Evolutionary conservation across 2,113 vertebrate genomes (phyloP), one percentile per base, ranked within the genome.

Genomic region (Nanorana parkeri): DNA sequence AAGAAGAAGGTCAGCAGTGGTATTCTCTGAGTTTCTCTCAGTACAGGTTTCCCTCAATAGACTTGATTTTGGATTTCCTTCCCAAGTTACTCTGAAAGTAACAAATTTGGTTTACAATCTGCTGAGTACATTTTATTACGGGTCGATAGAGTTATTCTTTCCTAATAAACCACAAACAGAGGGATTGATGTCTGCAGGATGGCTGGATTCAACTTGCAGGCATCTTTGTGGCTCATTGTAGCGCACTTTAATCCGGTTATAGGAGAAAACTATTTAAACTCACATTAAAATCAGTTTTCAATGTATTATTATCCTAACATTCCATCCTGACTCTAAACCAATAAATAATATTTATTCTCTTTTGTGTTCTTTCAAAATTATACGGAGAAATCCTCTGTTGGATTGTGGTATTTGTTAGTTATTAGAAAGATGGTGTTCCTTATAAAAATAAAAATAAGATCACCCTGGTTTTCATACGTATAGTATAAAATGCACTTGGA

Each of bases 231-330:
- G 69, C 29, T 60, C 23, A 56, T 3, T 68, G 51, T 47, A 75
- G 65, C 67, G 58, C 63, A 47, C 47, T 56, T 82, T 82, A 82
- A 82, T 82, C 71, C 58, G 63, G 69, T 82, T 66, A 82, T 67
- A 60, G 71, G 61, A 55, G 32, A 71, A 54, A 52, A 61, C 65
- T 55, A 20, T 23, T 54, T 47, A 24, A 24, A 54, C 26, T 3
- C 21, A 65, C 28, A 24, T 54, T 47, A 26, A 24, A 66, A 65
- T 19, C 21, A 66, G 51, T 23, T 6, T 60, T 21, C 5, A 77
- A 32, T 58, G 24, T 65, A 26, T 52, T 67, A 67, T 67, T 28
- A 55, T 54, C 47, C 26, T 47, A 47, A 68, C 54, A 68, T 69
- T 82, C 75, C 68, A n/a, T 16, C n/a, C 26, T 58, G 80, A 66